Base-by-base conservation (phyloP, 1,140 invertebrate genomes). In the Orius laevigatus region DNA sequence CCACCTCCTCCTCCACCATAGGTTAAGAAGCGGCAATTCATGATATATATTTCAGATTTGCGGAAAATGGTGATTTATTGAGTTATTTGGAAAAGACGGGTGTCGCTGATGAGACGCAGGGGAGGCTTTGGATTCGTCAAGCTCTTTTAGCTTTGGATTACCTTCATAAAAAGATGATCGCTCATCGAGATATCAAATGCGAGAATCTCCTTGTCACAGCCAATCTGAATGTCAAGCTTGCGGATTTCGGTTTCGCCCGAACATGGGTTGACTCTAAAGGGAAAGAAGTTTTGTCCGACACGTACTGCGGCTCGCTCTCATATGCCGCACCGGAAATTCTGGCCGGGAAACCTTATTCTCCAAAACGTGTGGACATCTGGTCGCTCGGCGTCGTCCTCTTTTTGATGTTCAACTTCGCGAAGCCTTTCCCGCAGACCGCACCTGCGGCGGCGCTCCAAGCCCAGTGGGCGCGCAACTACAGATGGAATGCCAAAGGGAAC, bases 131-230 rank as follows among this genome's bases (percentile, higher is more conserved):
- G 85, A 85, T 87, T 60, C 66, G 77, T 38, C 84, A 88, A 63
- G 83, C 91, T 72, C 72, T 76, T 3, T 77, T 78, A 51, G 89
- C 83, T 0, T 61, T 93, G 1, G 74, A 84, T 49, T 92, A 92
- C 61, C 68, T 91, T 9, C 88, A 92, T 58, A 69, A 69, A 31
- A 77, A 80, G 19, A 82, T 85, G 53, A 85, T 92, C 50, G 84
- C 84, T 5, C 89, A 93, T 58, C 70, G 88, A 41, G 84, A 88
- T 62, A 63, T 88, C 1, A 93, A 92, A 65, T 91, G 86, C 61
- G 88, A 93, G 64, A 93, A 93, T 62, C 81, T 92, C 49, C 63
- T 93, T 6, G 65, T 93, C 0, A 86, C 85, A 3, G 71, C 74
- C 43, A 46, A 50, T 31, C 70, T 76, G 19, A 82, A 81, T 60